Evolutionary conservation across 2,797 vertebrate species (phyloP).

Genomic region (Neomorphus geoffroyi): DNA sequence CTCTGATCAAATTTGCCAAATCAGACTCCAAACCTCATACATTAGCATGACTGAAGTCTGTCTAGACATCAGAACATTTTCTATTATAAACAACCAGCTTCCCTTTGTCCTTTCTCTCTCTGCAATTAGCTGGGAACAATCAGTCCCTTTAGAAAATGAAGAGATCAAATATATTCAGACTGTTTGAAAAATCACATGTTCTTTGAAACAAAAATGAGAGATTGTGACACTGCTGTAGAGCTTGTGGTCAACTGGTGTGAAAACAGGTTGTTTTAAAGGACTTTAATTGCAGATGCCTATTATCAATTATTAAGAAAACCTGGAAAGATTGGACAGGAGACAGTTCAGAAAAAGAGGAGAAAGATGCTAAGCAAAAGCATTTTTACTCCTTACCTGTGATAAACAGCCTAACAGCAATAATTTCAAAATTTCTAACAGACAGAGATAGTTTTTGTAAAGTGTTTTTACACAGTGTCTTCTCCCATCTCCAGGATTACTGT

Average conservation of each 20-base stretch:
- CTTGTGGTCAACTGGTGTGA: neutral
- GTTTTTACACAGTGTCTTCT: neutral
- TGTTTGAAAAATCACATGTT: neutral
- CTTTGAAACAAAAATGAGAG: neutral
- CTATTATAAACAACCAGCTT: neutral
- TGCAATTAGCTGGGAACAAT: conserved; percentile 7
- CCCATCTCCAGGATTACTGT: neutral
- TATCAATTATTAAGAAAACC: neutral
- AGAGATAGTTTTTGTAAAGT: neutral
- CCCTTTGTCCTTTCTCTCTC: neutral
- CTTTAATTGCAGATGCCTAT: neutral
- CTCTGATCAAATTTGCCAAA: neutral
- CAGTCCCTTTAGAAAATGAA: neutral
- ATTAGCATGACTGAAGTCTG: neutral
- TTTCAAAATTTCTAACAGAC: neutral
- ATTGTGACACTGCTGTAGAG: neutral
- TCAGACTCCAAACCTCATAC: accelerated
- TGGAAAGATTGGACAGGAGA: neutral
- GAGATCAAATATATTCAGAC: neutral
- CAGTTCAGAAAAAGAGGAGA: neutral
- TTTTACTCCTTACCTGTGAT: neutral
- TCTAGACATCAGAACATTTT: neutral
- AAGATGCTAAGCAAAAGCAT: neutral
- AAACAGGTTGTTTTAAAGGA: neutral
- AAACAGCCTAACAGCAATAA: neutral